Evolutionary conservation across 2,113 vertebrate genomes (phyloP).

Genomic region (Oreotragus oreotragus): DNA sequence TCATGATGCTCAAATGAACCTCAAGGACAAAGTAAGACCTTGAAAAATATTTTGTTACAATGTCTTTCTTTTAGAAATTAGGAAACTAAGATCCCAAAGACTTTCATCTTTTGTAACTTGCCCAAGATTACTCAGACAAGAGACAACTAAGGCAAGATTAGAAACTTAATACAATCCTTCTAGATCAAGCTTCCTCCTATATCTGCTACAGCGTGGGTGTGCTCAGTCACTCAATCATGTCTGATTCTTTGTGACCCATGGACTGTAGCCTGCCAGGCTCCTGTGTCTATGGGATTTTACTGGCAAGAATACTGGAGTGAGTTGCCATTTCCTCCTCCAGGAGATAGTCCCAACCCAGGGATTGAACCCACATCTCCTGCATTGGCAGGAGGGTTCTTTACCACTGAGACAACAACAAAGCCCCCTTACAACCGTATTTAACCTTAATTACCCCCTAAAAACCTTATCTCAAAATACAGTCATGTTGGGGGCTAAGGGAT

Average conservation of each 20-base stretch:
- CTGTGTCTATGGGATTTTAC: neutral
- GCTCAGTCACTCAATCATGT: neutral
- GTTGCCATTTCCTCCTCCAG: neutral
- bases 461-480: neutral
- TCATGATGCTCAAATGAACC: neutral
- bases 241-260: neutral
- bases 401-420: neutral
- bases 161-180: neutral
- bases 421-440: neutral
- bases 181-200: neutral
- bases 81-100: neutral
- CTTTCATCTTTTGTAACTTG: neutral
- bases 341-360: neutral
- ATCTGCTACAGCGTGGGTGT: neutral
- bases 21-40: neutral
- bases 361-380: neutral
- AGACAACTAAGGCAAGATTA: neutral
- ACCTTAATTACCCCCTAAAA: neutral
- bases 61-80: conserved; percentile 1
- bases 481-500: neutral
- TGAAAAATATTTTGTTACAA: neutral
- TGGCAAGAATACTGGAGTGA: neutral
- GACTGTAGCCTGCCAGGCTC: neutral
- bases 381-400: neutral
- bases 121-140: neutral